Evolutionary conservation across 2,113 vertebrate species (phyloP).

Genomic region (Sceloporus tristichus): DNA sequence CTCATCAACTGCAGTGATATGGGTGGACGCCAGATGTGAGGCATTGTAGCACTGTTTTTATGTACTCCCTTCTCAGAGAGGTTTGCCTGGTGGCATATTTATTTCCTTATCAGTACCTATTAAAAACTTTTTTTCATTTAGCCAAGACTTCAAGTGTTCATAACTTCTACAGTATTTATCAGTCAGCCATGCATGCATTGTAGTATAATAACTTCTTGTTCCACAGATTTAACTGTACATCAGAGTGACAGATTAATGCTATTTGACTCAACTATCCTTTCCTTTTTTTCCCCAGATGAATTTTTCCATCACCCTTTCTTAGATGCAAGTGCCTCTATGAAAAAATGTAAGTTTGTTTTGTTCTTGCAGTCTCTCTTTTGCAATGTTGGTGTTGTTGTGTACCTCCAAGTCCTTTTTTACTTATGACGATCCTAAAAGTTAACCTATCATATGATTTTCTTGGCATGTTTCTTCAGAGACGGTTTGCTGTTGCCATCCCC

Average conservation of each 20-base stretch:
- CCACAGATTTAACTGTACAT: too few species aligned
- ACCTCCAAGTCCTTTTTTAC: too few species aligned
- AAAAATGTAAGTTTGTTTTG: slow-evolving; percentile 87
- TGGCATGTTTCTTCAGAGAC: too few species aligned
- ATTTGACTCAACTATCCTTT: neutral
- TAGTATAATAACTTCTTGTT: too few species aligned
- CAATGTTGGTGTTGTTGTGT: too few species aligned
- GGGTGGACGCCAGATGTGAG: neutral
- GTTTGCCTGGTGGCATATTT: neutral
- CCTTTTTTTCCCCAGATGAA: slow-evolving; percentile 79
- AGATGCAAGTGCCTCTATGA: slow-evolving; percentile 84
- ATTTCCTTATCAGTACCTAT: neutral
- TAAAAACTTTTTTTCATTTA: too few species aligned
- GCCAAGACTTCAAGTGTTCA: neutral
- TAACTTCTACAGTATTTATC: neutral
- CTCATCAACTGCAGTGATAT: neutral
- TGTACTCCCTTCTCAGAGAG: neutral
- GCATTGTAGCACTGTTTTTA: neutral
- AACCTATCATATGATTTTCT: too few species aligned
- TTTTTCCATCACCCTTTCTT: slow-evolving; percentile 96
- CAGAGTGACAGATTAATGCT: too few species aligned
- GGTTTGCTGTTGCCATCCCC: too few species aligned
- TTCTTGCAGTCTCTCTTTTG: slow-evolving; percentile 22
- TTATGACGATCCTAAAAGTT: too few species aligned
- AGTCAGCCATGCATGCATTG: neutral